Evolutionary conservation across 2,113 vertebrate genomes (phyloP).

Genomic region (Addax nasomaculatus): DNA sequence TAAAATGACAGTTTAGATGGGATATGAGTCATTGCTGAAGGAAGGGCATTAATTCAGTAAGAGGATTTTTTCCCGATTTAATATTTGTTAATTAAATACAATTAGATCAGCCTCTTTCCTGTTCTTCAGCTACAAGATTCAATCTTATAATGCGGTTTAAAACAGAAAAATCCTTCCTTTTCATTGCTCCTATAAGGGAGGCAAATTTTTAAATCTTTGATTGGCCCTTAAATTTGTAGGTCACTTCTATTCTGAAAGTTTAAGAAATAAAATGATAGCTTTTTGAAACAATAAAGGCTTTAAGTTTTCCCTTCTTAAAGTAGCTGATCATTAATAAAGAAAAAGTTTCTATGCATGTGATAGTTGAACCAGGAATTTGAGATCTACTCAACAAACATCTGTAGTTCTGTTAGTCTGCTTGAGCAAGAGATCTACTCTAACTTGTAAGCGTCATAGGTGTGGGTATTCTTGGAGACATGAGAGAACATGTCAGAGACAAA

Average conservation of each 20-base stretch:
- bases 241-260: not conserved
- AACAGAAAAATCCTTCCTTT: not conserved
- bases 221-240: not conserved
- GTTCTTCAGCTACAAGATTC: not conserved
- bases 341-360: not conserved
- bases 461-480: not conserved
- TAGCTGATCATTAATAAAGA: conserved; percentile 1
- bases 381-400: not conserved
- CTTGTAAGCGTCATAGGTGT: not conserved
- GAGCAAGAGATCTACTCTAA: not conserved
- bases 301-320: not conserved
- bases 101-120: not conserved
- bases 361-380: not conserved
- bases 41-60: not conserved
- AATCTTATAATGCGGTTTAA: not conserved
- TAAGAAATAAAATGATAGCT: not conserved
- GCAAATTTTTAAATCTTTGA: not conserved
- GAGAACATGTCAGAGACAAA: not conserved
- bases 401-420: not conserved
- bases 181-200: not conserved
- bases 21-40: not conserved
- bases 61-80: not conserved
- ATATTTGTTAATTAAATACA: conserved; percentile 5
- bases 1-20: not conserved
- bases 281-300: not conserved